phyloP scores from a whole-genome alignment of 2,113 vertebrate species.

The Thamnaconus septentrionalis region DNA sequence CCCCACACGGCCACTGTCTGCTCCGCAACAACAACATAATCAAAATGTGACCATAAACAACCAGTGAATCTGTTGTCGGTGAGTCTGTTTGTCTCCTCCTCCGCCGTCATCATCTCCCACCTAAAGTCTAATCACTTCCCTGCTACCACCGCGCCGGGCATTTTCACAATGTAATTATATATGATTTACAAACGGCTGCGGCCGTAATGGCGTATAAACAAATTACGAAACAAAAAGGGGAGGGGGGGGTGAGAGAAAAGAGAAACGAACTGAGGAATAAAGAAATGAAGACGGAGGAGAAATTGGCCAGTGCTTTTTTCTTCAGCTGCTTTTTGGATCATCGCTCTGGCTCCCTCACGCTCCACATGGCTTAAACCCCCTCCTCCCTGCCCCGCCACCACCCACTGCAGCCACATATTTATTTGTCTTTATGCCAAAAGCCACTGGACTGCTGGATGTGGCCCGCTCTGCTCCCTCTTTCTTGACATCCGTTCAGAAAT shows the following conservation, averaged over 20 bases:
- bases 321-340: constrained; percentile 51
- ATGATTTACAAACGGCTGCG: constrained; percentile 74
- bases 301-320: constrained; percentile 35
- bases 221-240: constrained; percentile 49
- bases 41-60: constrained; percentile 57
- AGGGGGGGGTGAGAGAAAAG: not conserved
- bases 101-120: constrained; percentile 38
- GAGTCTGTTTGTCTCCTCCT: constrained; percentile 1
- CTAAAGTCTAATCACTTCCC: constrained; percentile 43
- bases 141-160: constrained; percentile 39
- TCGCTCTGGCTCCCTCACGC: constrained; percentile 44
- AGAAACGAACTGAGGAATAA: constrained; percentile 38
- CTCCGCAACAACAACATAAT: constrained; percentile 19
- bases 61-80: constrained; percentile 34
- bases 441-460: constrained; percentile 31
- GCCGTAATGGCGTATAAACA: constrained; percentile 65
- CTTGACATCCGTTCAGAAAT: not conserved
- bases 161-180: constrained; percentile 68
- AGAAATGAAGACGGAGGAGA: constrained; percentile 46
- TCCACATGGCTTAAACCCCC: constrained; percentile 46
- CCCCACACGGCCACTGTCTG: too few relatives aligned
- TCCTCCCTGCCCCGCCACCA: constrained; percentile 37
- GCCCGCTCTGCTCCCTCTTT: constrained; percentile 18
- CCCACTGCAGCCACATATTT: constrained; percentile 47
- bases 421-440: constrained; percentile 45